Conservation (phyloP, 2,888 invertebrate species). For the Stramonita haemastoma region DNA sequence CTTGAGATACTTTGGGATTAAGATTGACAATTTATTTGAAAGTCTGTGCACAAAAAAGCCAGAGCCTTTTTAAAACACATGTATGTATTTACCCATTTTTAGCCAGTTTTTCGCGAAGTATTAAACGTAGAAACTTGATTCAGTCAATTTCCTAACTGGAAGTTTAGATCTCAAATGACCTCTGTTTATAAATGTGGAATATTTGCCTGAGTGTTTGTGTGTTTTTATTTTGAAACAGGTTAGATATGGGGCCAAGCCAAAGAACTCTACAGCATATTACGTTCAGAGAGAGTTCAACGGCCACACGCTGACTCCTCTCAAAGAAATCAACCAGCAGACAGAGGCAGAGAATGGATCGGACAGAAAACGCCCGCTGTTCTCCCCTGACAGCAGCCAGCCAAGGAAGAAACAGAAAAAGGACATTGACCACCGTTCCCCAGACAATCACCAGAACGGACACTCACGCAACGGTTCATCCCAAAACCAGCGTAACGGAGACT, state of each 20-base stretch:
- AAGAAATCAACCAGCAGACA: conserved; percentile 19
- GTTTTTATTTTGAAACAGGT: not conserved
- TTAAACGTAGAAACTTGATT: too few relatives aligned
- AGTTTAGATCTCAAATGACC: not conserved
- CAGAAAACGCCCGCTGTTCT: not conserved
- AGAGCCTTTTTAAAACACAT: too few relatives aligned
- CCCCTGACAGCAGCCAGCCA: not conserved
- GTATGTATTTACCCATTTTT: too few relatives aligned
- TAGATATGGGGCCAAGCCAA: conserved; percentile 49
- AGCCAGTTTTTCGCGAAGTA: too few relatives aligned
- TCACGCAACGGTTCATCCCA: not conserved
- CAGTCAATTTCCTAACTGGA: too few relatives aligned
- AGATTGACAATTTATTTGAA: too few relatives aligned
- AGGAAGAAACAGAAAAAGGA: not conserved
- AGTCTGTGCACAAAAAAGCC: too few relatives aligned
- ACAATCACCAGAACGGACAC: not conserved
- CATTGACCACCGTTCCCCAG: not conserved
- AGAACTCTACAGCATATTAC: not conserved
- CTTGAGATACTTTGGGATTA: too few relatives aligned
- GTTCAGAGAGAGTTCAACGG: conserved; percentile 15
- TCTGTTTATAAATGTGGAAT: not conserved
- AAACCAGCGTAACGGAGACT: not conserved
- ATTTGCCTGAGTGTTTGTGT: not conserved
- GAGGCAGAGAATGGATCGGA: not conserved
- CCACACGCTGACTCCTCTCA: not conserved